phyloP scores from a whole-genome alignment of 2,888 invertebrate species.

The Tiliacea citrago region DNA sequence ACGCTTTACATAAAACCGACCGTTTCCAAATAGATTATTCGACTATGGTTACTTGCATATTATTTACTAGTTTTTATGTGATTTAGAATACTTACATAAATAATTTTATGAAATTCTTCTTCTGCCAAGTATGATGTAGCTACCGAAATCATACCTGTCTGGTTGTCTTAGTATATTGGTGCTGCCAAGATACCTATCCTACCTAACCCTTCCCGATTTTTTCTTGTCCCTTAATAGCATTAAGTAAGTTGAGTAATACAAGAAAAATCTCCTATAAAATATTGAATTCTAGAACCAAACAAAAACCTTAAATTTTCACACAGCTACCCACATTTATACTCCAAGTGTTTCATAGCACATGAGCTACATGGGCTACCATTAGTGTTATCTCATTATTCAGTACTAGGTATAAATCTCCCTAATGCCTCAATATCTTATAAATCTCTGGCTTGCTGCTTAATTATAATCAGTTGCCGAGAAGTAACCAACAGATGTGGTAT shows the following conservation, averaged over 20 bases:
- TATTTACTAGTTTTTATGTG: background rate
- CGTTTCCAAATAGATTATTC: background rate
- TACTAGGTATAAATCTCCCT: slow-evolving; percentile 87
- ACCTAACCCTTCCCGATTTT: background rate
- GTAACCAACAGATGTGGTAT: slow-evolving; percentile 65
- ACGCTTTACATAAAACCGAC: background rate
- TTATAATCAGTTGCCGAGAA: slow-evolving; percentile 80
- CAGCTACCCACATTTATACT: slow-evolving; percentile 12
- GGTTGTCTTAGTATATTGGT: background rate
- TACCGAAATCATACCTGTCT: too few relatives aligned
- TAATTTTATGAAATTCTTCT: background rate
- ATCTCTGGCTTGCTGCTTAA: slow-evolving; percentile 86
- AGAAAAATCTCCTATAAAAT: too few relatives aligned
- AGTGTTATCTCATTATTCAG: slow-evolving; percentile 88
- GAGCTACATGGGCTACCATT: slow-evolving; percentile 77
- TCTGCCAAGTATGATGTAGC: background rate
- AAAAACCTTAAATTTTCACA: slow-evolving; percentile 11
- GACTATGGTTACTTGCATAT: background rate
- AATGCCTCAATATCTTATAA: slow-evolving; percentile 89
- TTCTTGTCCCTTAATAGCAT: background rate
- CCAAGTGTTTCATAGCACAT: slow-evolving; percentile 46
- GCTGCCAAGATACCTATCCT: background rate
- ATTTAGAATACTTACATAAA: background rate
- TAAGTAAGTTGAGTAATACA: background rate
- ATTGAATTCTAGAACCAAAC: background rate